phyloP scores from a whole-genome alignment of 1,140 invertebrate genomes.

The Periplaneta americana region DNA sequence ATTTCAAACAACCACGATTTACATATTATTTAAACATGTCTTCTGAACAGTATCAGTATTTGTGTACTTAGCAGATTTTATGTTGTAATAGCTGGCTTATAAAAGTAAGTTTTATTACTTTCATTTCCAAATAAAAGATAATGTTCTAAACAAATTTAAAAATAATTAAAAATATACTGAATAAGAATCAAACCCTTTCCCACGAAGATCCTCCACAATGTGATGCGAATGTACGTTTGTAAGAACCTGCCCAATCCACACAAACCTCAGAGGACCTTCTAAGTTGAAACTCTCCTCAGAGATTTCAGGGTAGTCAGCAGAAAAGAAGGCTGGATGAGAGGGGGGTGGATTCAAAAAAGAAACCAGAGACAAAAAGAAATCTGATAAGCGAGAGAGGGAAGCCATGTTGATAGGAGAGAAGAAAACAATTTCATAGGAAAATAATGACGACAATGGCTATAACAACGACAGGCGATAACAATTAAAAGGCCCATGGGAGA shows the following conservation, averaged over 20 bases:
- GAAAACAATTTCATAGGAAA: background rate
- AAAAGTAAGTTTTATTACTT: no score
- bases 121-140: no score
- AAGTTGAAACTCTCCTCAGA: background rate
- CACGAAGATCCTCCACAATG: background rate
- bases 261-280: background rate
- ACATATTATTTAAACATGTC: no score
- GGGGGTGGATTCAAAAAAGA: background rate
- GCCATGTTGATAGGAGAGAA: background rate
- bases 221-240: background rate
- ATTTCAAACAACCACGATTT: no score
- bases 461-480: background rate
- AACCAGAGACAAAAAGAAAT: background rate
- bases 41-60: no score
- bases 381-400: background rate
- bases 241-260: background rate
- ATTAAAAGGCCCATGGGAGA: background rate
- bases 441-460: background rate
- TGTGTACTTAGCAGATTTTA: no score
- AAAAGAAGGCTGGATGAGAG: background rate
- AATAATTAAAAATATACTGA: no score
- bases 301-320: background rate
- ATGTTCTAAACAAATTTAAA: no score
- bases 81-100: no score
- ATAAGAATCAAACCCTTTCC: background rate